Percentiles rank a stretch among this genome's conserved stretches.
Conservation (phyloP, 2,888 invertebrate species). For the Brenthis ino region DNA sequence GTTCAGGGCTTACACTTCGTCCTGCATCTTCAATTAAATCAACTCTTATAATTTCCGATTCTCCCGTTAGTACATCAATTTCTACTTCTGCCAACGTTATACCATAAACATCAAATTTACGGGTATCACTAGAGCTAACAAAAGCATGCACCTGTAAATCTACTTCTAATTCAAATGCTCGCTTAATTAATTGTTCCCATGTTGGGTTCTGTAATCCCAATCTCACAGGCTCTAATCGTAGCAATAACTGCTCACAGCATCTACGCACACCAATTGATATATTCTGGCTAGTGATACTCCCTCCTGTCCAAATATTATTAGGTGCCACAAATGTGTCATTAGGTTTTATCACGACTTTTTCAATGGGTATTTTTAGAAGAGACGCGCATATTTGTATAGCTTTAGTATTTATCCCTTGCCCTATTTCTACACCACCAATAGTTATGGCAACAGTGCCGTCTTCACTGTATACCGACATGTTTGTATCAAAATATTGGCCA, state of each 20-base stretch:
- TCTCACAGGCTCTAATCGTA: conserved; percentile 64
- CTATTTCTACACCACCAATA: conserved; percentile 89
- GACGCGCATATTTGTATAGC: conserved; percentile 85
- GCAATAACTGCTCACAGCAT: conserved; percentile 50
- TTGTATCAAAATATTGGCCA: conserved; percentile 78
- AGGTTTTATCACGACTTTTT: conserved; percentile 85
- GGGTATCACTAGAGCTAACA: conserved; percentile 65
- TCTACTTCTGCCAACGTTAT: conserved; percentile 85
- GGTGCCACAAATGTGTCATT: conserved; percentile 83
- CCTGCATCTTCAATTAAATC: conserved; percentile 88
- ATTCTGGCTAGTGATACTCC: conserved; percentile 72
- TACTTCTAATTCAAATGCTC: conserved; percentile 72
- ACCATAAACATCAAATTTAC: conserved; percentile 82
- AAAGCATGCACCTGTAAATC: conserved; percentile 79
- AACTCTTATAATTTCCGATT: conserved; percentile 83
- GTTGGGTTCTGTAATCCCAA: conserved; percentile 70
- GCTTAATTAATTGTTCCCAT: conserved; percentile 81
- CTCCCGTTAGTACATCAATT: conserved; percentile 89
- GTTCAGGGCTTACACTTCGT: conserved; percentile 84
- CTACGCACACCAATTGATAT: conserved; percentile 52
- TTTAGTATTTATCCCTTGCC: conserved; percentile 90
- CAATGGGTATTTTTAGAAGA: conserved; percentile 84
- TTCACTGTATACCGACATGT: conserved; percentile 86
- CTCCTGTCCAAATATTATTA: conserved; percentile 85
- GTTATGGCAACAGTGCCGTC: conserved; percentile 87